Conservation (phyloP, 1,140 invertebrate species). For the Cyclargus thomasi region DNA sequence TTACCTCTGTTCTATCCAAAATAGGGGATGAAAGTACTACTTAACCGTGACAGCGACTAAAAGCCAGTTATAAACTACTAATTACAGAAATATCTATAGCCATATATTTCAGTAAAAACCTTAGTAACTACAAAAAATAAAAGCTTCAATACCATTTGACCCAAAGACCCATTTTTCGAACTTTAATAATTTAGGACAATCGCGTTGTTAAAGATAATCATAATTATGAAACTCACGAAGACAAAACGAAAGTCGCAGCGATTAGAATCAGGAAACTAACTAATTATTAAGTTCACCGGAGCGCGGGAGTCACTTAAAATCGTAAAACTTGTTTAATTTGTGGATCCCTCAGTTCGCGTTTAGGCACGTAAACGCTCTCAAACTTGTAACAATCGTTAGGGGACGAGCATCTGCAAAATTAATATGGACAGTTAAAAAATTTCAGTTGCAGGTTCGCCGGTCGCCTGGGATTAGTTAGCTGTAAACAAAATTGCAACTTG, state of each 20-base stretch:
- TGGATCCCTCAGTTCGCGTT: constrained; percentile 47
- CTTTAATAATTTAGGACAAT: background rate
- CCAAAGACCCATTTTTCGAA: background rate
- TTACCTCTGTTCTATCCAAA: no score
- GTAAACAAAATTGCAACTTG: no score
- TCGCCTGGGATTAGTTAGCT: no score
- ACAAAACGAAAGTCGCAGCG: background rate
- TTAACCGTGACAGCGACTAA: no score
- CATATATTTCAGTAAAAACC: no score
- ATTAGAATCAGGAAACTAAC: constrained; percentile 33
- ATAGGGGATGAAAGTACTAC: no score
- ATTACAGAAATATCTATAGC: no score
- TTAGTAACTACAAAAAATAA: no score
- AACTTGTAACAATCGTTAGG: constrained; percentile 53
- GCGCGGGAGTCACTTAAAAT: constrained; percentile 39
- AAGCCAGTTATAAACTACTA: no score
- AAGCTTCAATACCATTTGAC: background rate
- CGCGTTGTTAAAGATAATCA: background rate
- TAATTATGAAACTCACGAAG: background rate
- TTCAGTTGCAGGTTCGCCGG: background rate
- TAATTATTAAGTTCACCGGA: constrained; percentile 56
- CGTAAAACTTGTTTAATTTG: constrained; percentile 67
- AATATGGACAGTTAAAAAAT: constrained; percentile 19
- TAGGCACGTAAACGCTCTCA: constrained; percentile 62
- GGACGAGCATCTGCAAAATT: constrained; percentile 19